Evolutionary conservation across 2,797 vertebrate species (phyloP).

Genomic region (Presbytis comata): DNA sequence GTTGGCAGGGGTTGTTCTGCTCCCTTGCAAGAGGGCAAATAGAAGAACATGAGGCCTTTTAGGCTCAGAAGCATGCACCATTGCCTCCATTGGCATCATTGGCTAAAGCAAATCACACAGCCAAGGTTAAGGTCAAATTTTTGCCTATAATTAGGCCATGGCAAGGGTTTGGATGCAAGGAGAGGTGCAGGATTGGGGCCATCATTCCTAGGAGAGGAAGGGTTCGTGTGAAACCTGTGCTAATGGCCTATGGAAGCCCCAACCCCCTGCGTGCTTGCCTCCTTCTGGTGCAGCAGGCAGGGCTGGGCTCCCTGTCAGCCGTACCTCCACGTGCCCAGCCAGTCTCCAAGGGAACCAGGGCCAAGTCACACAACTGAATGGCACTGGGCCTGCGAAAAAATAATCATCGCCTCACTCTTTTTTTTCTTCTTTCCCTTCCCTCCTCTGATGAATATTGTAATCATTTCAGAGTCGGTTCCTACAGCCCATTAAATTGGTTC

Average conservation of each 20-base stretch:
- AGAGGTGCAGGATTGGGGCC: not conserved
- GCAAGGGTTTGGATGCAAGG: not conserved
- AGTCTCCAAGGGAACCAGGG: not conserved
- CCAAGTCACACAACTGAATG: not conserved
- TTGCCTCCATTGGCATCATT: not conserved
- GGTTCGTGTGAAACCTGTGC: not conserved
- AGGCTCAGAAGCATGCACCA: not conserved
- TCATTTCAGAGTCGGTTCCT: not conserved
- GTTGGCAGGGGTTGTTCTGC: not conserved
- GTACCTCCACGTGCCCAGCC: not conserved
- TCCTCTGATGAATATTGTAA: not conserved
- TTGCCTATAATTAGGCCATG: not conserved
- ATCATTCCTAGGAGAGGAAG: not conserved
- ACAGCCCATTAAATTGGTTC: not conserved
- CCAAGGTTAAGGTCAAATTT: not conserved
- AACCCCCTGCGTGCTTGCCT: accelerated
- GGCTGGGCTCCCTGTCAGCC: no score
- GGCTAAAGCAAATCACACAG: not conserved
- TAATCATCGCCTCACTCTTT: not conserved
- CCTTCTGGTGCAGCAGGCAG: not conserved
- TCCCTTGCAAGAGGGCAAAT: not conserved
- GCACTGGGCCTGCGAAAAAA: not conserved
- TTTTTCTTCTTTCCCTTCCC: not conserved
- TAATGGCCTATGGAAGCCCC: not conserved
- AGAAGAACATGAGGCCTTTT: not conserved